Percentiles rank a stretch among this genome's conserved stretches.
These are phyloP conservation scores for Nyctibius bracteatus DNA, from an alignment of 2,113 vertebrate species.

Conservation along the genomic window DNA sequence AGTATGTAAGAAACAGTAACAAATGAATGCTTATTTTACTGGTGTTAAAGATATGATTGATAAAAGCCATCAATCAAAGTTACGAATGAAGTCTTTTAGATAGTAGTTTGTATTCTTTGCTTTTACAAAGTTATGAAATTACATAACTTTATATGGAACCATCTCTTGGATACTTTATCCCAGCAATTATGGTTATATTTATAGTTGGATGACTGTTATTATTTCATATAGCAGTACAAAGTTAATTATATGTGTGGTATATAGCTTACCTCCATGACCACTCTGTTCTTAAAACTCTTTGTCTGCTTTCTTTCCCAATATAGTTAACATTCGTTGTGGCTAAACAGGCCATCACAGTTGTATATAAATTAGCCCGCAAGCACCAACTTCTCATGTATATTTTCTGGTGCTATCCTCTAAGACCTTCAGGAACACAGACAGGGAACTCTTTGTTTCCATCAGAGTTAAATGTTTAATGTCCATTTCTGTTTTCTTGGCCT, in stretches of 20 bases:
- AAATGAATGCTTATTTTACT: not conserved
- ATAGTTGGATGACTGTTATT: conserved; percentile 16
- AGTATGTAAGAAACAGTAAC: not conserved
- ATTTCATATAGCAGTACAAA: conserved; percentile 8
- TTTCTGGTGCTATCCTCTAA: not conserved
- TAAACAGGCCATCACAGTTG: not conserved
- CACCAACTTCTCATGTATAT: not conserved
- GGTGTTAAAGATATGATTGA: not conserved
- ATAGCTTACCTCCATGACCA: not conserved
- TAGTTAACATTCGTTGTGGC: not conserved
- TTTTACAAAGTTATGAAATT: not conserved
- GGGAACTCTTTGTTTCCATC: conserved; percentile 16
- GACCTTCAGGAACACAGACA: not conserved
- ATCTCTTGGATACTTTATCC: not conserved
- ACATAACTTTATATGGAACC: not conserved
- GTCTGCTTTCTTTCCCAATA: not conserved
- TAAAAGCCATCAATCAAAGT: not conserved
- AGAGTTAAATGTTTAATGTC: not conserved
- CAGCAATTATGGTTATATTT: conserved; percentile 24
- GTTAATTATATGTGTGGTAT: conserved; percentile 9
- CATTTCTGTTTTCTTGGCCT: conserved; percentile 24
- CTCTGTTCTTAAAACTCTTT: not conserved
- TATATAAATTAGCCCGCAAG: not conserved
- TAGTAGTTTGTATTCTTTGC: not conserved
- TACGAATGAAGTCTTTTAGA: not conserved